phyloP scores from a whole-genome alignment of 2,113 vertebrate species.

The Indri indri region DNA sequence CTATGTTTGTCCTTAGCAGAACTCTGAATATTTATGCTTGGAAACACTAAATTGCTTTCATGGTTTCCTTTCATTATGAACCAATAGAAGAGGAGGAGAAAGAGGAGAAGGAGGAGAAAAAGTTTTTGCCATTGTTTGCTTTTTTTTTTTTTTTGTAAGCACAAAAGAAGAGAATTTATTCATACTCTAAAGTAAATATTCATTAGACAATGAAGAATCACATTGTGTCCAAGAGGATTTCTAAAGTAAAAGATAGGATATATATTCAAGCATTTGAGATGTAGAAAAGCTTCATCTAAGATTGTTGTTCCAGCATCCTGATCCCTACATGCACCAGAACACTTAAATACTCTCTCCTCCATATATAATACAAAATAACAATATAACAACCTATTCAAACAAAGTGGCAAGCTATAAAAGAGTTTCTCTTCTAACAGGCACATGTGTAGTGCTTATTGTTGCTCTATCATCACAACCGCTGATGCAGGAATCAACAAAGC shows the following conservation, averaged over 20 bases:
- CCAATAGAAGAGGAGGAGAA: neutral
- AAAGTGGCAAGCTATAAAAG: neutral
- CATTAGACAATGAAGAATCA: neutral
- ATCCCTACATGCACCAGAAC: neutral
- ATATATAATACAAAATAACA: neutral
- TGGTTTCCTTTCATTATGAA: neutral
- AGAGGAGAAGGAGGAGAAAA: neutral
- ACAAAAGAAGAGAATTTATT: neutral
- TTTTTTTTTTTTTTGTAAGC: neutral
- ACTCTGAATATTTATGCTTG: neutral
- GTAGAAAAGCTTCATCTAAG: neutral
- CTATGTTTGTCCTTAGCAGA: neutral
- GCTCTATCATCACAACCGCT: neutral
- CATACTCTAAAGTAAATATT: neutral
- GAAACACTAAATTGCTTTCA: neutral
- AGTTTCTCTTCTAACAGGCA: neutral
- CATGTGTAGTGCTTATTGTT: neutral
- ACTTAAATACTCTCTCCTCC: neutral
- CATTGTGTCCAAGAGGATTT: neutral
- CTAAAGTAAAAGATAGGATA: neutral
- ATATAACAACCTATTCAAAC: neutral
- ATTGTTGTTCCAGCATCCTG: neutral
- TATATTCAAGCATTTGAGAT: neutral
- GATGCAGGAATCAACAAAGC: neutral
- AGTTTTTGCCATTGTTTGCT: neutral